Evolutionary conservation across 1,140 invertebrate species (phyloP), one percentile per base, ranked within the genome.

Genomic region (Meloidogyne hapla): DNA sequence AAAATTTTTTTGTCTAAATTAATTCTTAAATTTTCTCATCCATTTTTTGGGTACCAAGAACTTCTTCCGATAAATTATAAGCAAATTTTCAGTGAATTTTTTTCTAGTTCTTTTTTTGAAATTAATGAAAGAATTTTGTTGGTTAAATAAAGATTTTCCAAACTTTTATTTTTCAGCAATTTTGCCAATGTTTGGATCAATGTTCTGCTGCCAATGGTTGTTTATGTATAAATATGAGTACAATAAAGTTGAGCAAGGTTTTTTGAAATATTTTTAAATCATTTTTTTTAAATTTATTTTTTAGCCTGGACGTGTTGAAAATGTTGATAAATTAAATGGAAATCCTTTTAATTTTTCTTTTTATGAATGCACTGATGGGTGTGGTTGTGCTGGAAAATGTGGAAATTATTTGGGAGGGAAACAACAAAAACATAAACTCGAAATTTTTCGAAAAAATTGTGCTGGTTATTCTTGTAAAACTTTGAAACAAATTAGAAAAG

Each of bases 401-500:
- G 40, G 13, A 8, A 70, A 70, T 45, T 15, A 61, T 56, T 28
- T 70, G 9, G n/a, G 28, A 21, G 61, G 40, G 18, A 61, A 70
- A 1, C 23, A 45, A 18, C 69, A 48, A 45, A 45, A 61, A n/a
- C 6, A 45, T 70, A 45, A 48, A 18, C 45, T 70, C 8, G 45
- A 70, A 70, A 70, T 70, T 45, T 70, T 70, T 61, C 45, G 61
- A 18, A 70, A 45, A 25, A n/a, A 18, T 18, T 56, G 28, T 26
- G 38, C 38, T 15, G 69, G 69, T 26, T 70, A 56, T 42, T 28
- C 25, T 26, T 70, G 69, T 18, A 42, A 45, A 21, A 21, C 69
- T 13, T n/a, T 70, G 38, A 70, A 70, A 33, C 18, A 45, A n/a
- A 70, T 70, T 70, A 45, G 40, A 10, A 70, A 70, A 70, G 69